Conservation (phyloP, 2,113 vertebrate genomes). For the Cygnus buccinator region DNA sequence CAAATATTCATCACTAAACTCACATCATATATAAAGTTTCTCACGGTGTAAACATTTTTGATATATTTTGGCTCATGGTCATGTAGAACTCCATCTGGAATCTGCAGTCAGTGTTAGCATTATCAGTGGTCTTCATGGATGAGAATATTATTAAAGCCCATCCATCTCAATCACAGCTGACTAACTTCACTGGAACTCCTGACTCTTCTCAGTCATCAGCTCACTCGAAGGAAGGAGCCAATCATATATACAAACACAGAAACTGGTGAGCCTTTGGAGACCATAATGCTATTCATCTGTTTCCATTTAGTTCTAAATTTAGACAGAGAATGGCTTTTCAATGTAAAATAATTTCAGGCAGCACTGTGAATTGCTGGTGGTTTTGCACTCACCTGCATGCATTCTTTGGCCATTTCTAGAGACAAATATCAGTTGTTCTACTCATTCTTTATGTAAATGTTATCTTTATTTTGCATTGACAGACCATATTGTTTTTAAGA, state of each 20-base stretch:
- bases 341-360: not conserved
- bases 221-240: not conserved
- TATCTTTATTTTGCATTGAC: not conserved
- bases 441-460: not conserved
- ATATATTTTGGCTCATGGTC: not conserved
- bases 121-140: constrained; percentile 10
- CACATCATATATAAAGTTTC: not conserved
- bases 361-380: not conserved
- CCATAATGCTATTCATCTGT: not conserved
- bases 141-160: constrained; percentile 37
- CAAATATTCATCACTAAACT: not conserved
- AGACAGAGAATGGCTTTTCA: not conserved
- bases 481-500: not conserved
- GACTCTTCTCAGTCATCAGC: not conserved
- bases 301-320: not conserved
- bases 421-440: not conserved
- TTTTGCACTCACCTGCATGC: not conserved
- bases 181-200: not conserved
- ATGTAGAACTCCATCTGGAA: not conserved
- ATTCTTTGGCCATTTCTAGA: not conserved
- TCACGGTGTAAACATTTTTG: not conserved
- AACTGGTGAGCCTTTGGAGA: not conserved
- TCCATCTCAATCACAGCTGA: constrained; percentile 6
- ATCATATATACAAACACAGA: not conserved
- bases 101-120: not conserved